phyloP scores from a whole-genome alignment of 2,888 invertebrate genomes.

The Trissoscelio sp. region DNA sequence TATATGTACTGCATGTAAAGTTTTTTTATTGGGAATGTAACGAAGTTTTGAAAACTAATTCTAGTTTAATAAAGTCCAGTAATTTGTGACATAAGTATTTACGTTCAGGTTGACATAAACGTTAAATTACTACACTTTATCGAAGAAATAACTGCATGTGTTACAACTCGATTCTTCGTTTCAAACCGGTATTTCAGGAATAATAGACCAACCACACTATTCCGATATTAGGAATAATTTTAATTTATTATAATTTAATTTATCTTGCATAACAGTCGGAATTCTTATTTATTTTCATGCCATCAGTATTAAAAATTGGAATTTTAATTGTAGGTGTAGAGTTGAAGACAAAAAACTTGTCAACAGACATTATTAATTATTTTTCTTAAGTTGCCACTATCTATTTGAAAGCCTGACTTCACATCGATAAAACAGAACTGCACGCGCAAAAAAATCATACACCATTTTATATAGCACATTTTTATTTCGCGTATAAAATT shows the following conservation, averaged over 20 bases:
- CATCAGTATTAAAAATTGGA: no score
- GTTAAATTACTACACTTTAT: conserved; percentile 18
- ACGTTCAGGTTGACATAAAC: conserved; percentile 16
- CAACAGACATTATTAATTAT: not conserved
- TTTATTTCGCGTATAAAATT: conserved; percentile 26
- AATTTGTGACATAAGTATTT: conserved; percentile 16
- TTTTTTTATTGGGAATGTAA: no score
- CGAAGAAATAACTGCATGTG: conserved; percentile 6
- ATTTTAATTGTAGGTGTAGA: no score
- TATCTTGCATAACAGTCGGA: not conserved
- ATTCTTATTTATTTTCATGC: no score
- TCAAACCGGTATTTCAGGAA: conserved; percentile 45
- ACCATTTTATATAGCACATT: conserved; percentile 25
- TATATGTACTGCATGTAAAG: no score
- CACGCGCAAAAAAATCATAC: conserved; percentile 1
- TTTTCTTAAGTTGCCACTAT: conserved; percentile 7
- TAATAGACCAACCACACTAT: conserved; percentile 27
- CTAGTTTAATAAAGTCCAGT: no score
- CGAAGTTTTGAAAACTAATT: conserved; percentile 1
- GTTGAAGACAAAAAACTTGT: no score
- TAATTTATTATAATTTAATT: conserved; percentile 13
- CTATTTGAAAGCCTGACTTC: not conserved
- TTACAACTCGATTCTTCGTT: conserved; percentile 6
- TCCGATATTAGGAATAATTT: conserved; percentile 4
- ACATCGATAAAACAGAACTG: no score